These are phyloP conservation scores for Clarias pachynema DNA, from an alignment of 2,797 vertebrate species.

Conservation along the genomic window DNA sequence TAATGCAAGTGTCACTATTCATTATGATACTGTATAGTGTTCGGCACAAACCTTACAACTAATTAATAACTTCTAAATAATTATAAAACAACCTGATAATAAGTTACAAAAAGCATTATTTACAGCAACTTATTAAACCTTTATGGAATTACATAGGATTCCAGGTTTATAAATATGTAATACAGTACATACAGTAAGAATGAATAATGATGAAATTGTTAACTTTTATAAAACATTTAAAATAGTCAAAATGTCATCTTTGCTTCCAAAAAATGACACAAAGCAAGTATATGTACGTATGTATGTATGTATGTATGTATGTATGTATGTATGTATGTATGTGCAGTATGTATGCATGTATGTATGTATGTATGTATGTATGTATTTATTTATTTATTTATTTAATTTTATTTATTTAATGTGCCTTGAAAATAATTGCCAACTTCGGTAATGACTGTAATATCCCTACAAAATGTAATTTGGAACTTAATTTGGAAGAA, in stretches of 20 bases:
- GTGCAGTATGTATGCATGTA: too few species aligned
- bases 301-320: too few species aligned
- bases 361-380: too few species aligned
- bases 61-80: conserved; percentile 1
- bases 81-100: background rate
- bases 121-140: background rate
- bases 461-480: conserved; percentile 3
- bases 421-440: background rate
- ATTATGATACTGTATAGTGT: background rate
- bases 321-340: too few species aligned
- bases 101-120: background rate
- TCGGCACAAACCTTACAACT: background rate
- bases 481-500: conserved; percentile 2
- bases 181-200: background rate
- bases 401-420: background rate
- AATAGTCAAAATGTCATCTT: background rate
- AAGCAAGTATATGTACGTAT: too few species aligned
- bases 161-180: background rate
- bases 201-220: background rate
- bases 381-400: too few species aligned
- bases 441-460: conserved; percentile 6
- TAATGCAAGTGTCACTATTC: background rate
- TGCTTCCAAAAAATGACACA: background rate
- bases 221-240: background rate
- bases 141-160: background rate